Percentiles rank a stretch among this genome's conserved stretches.
Evolutionary conservation across 2,888 invertebrate genomes (phyloP).

Genomic region (Druceiella hillmani): DNA sequence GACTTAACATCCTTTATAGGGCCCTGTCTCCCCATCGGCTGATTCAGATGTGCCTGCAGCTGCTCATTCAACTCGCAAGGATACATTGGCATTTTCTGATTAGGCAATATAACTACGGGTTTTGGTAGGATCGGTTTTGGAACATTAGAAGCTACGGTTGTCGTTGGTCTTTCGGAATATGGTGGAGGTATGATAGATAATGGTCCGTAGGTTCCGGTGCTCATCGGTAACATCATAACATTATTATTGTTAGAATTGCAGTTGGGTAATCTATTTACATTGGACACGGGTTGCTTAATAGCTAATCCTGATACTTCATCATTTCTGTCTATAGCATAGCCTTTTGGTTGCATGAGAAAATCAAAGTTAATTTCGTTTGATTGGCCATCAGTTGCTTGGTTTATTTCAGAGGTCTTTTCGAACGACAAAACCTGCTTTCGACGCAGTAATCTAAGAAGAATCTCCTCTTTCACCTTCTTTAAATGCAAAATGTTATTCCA

Average conservation of each 20-base stretch:
- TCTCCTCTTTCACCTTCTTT: conserved; percentile 81
- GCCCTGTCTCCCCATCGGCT: conserved; percentile 62
- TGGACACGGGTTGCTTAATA: conserved; percentile 37
- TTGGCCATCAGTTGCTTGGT: conserved; percentile 33
- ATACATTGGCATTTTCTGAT: conserved; percentile 36
- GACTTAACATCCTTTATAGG: conserved; percentile 78
- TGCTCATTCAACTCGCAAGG: conserved; percentile 52
- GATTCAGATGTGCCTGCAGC: conserved; percentile 45
- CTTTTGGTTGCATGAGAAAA: conserved; percentile 42
- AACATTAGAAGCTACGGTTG: conserved; percentile 41
- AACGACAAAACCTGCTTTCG: conserved; percentile 58
- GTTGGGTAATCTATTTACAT: neutral
- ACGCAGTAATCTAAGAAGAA: conserved; percentile 64
- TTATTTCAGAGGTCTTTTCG: conserved; percentile 40
- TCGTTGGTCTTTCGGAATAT: conserved; percentile 45
- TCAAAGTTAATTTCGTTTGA: conserved; percentile 35
- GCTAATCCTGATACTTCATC: conserved; percentile 45
- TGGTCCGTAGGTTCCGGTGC: conserved; percentile 41
- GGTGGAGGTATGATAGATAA: conserved; percentile 44
- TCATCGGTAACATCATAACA: conserved; percentile 36
- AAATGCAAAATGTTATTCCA: conserved; percentile 80
- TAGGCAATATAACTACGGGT: conserved; percentile 38
- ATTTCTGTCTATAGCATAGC: conserved; percentile 44
- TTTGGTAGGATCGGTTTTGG: conserved; percentile 43
- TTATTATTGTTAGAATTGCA: conserved; percentile 28